Base-by-base conservation (phyloP, 2,888 invertebrate genomes). In the Pegoplata infirma region DNA sequence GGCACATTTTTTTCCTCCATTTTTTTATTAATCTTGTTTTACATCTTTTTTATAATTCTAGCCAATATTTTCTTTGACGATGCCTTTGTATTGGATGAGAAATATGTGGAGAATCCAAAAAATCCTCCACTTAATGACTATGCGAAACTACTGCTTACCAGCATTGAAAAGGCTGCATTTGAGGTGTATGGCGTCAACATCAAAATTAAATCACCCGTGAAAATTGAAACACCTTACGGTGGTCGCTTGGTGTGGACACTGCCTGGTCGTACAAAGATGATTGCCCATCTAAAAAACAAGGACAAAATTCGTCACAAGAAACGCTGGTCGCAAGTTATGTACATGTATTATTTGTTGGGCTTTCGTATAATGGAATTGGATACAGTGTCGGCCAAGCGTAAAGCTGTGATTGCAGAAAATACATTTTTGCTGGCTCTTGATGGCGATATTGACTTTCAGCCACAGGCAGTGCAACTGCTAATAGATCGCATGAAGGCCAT, bases 291-390 rank as follows among this genome's bases (percentile, higher is more conserved):
- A 74, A 98, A 98, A 87, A 97, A 98, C 88, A 96, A 96, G 86
- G 92, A 93, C 17, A 95, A 95, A 87, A 97, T 98, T 64, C 91
- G 97, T 36, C 94, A 96, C 84, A 94, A 95, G 86, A 98, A 98
- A 88, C 92, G 98, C 75, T 98, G 97, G 97, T 97, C 97, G 58
- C 97, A 97, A 92, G 94, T 94, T 8, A 97, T 97, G 97, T 97
- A 97, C 89, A 97, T 97, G 97, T 97, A 97, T 89, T 97, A 96
- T 86, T 91, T 97, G 82, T 91, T 97, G 40, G 97, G 97, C 0
- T 94, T 94, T 86, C 93, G 94, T 75, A 91, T 95, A 58, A 94
- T 94, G 93, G 93, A 94, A 83, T 87, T 92, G 82, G 87, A 89
- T n/a, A 84, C 85, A 66, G 82, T 88, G 7, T 86, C 89, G 21